Evolutionary conservation across 1,140 invertebrate species (phyloP).

Genomic region (Kradibia gibbosae): DNA sequence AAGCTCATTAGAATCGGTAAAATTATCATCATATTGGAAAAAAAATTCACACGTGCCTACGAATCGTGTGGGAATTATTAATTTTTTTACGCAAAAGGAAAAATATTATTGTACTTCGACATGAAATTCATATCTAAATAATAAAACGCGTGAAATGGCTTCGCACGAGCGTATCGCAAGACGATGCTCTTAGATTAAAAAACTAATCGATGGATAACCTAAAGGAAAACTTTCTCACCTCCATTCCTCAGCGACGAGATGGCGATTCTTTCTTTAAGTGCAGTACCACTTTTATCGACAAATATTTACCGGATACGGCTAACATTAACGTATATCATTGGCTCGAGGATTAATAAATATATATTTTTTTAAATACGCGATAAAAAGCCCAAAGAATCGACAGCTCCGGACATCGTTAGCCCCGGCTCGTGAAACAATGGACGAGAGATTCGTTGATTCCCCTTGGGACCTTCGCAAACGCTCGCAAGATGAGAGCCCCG

Average conservation of each 20-base stretch:
- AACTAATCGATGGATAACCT: not conserved
- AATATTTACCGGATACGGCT: too few relatives aligned
- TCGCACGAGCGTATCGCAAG: not conserved
- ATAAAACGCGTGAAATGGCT: not conserved
- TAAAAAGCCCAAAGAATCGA: too few relatives aligned
- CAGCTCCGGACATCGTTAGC: too few relatives aligned
- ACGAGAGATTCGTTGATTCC: too few relatives aligned
- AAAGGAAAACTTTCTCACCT: not conserved
- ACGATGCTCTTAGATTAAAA: not conserved
- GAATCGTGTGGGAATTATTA: not conserved
- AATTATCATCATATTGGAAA: conserved; percentile 54
- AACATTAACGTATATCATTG: too few relatives aligned
- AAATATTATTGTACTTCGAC: not conserved
- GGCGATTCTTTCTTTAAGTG: too few relatives aligned
- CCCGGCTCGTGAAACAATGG: too few relatives aligned
- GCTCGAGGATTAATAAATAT: too few relatives aligned
- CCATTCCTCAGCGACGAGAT: not conserved
- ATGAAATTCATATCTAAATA: not conserved
- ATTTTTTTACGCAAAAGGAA: not conserved
- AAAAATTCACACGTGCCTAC: conserved; percentile 24
- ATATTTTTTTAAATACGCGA: too few relatives aligned
- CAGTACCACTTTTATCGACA: too few relatives aligned
- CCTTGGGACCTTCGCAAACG: too few relatives aligned
- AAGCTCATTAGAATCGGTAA: conserved; percentile 49
- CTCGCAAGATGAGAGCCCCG: too few relatives aligned